These are phyloP conservation scores for Acanthosoma haemorrhoidale DNA, from an alignment of 2,888 invertebrate genomes.

Conservation along the genomic window DNA sequence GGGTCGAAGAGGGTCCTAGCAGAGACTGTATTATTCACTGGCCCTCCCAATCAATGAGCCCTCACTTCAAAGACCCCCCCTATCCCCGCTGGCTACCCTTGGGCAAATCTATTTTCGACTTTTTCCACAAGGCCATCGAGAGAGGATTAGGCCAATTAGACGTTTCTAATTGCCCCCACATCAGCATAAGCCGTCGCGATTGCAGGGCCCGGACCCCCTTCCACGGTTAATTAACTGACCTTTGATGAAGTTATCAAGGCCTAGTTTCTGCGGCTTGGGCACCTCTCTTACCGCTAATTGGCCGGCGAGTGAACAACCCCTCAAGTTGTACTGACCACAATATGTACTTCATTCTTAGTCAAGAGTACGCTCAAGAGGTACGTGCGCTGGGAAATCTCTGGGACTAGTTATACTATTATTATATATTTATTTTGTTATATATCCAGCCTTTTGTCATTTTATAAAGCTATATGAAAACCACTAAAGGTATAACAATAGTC, in stretches of 20 bases:
- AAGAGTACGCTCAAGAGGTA: no score
- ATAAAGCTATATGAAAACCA: not conserved
- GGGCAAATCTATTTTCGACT: not conserved
- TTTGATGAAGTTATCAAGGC: constrained; percentile 20
- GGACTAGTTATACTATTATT: not conserved
- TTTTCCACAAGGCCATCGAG: not conserved
- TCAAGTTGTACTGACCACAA: not conserved
- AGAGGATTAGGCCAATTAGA: constrained; percentile 20
- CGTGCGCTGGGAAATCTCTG: no score
- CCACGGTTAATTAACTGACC: constrained; percentile 15
- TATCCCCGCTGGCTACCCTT: no score
- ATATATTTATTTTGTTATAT: not conserved
- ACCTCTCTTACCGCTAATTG: not conserved
- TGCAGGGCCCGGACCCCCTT: not conserved
- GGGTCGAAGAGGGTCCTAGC: not conserved
- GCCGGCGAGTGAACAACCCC: not conserved
- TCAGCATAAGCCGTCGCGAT: constrained; percentile 1
- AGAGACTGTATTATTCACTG: no score
- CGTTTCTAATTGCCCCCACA: not conserved
- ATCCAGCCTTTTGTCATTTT: not conserved
- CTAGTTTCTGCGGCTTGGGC: not conserved
- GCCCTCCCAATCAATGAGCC: constrained; percentile 5
- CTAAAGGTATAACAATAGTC: no score
- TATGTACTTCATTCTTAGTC: no score
- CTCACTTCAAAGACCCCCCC: constrained; percentile 11